These are phyloP conservation scores for Cyrtodaria siliqua DNA, from an alignment of 2,888 invertebrate genomes.

Conservation along the genomic window DNA sequence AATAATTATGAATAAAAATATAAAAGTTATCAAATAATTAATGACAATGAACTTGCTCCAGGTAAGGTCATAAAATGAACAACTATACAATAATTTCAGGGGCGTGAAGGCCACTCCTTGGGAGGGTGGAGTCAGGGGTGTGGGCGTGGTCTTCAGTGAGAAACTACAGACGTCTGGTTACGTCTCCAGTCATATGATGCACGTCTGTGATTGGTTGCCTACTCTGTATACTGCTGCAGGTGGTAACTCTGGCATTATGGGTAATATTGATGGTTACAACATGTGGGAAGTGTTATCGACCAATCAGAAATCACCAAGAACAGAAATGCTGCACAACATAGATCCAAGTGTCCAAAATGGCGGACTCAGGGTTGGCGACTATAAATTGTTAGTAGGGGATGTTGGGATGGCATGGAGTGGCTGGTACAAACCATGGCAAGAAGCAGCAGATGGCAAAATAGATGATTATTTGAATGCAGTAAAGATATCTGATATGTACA, in stretches of 20 bases:
- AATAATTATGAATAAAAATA: too few species aligned
- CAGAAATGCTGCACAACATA: slow-evolving; percentile 87
- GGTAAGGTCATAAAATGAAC: too few species aligned
- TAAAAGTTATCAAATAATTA: too few species aligned
- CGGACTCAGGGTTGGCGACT: slow-evolving; percentile 76
- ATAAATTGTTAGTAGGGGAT: slow-evolving; percentile 77
- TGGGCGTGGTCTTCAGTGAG: slow-evolving; percentile 93
- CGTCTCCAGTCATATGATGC: slow-evolving; percentile 91
- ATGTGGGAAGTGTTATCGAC: slow-evolving; percentile 91
- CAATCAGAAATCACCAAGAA: slow-evolving; percentile 89
- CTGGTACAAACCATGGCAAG: slow-evolving; percentile 78
- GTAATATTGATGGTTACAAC: slow-evolving; percentile 90
- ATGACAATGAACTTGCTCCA: too few species aligned
- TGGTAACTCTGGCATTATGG: slow-evolving; percentile 63
- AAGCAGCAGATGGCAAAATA: too few species aligned
- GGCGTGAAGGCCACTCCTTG: slow-evolving; percentile 85
- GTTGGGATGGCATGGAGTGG: slow-evolving; percentile 63
- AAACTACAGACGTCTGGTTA: slow-evolving; percentile 88
- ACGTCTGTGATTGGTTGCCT: slow-evolving; percentile 96
- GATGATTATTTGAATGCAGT: too few species aligned
- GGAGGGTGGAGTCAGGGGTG: slow-evolving; percentile 93
- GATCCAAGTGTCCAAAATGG: slow-evolving; percentile 66
- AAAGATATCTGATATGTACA: too few species aligned
- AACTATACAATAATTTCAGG: slow-evolving; percentile 55
- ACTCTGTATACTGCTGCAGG: slow-evolving; percentile 92